phyloP scores from a whole-genome alignment of 2,113 vertebrate genomes.

The Neogobius melanostomus region DNA sequence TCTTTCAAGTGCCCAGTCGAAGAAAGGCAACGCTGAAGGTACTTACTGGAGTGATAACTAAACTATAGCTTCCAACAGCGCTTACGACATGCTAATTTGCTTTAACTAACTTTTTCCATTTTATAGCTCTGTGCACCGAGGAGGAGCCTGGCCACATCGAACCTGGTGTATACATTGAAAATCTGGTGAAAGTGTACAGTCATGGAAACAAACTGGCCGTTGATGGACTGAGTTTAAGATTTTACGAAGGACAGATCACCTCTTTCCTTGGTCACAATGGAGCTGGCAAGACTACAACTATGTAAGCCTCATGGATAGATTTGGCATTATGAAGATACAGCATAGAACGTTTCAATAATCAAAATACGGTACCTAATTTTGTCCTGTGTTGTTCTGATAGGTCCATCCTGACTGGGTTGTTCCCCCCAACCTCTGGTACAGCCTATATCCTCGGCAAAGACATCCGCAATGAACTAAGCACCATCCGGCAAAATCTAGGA shows the following conservation, averaged over 20 bases:
- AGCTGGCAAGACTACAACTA: constrained; percentile 97
- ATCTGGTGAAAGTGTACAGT: constrained; percentile 94
- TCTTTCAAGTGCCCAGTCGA: constrained; percentile 65
- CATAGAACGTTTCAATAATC: not conserved
- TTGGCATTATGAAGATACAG: not conserved
- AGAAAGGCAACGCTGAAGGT: constrained; percentile 86
- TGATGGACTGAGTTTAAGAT: constrained; percentile 90
- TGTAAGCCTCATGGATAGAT: constrained; percentile 79
- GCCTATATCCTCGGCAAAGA: constrained; percentile 97
- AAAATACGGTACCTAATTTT: not conserved
- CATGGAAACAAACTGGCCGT: constrained; percentile 94
- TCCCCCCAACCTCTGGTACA: constrained; percentile 94
- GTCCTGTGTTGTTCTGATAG: constrained; percentile 60
- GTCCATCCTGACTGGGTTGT: constrained; percentile 97
- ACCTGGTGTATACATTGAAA: constrained; percentile 95
- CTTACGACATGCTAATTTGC: no score
- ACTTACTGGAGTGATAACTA: constrained; percentile 27
- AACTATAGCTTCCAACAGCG: no score
- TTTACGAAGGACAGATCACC: constrained; percentile 97
- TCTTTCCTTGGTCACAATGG: constrained; percentile 98
- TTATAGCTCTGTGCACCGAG: constrained; percentile 87
- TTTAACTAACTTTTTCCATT: not conserved
- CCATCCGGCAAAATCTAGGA: constrained; percentile 91
- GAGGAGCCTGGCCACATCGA: constrained; percentile 90
- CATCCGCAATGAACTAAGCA: constrained; percentile 88